Evolutionary conservation across 2,797 vertebrate species (phyloP).

Genomic region (Leptoclinus maculatus): DNA sequence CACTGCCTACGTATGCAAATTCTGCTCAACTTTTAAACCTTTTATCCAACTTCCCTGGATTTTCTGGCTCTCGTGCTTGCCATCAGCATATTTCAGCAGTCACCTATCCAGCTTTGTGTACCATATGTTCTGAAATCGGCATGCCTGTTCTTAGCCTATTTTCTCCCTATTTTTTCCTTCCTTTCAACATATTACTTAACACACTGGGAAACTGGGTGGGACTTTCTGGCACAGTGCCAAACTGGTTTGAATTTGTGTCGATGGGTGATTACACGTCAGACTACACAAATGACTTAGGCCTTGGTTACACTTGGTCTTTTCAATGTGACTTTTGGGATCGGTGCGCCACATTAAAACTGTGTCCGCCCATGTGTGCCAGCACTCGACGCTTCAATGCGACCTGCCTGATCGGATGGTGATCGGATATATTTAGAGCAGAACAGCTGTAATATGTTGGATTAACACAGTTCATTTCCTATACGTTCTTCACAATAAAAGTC

Average conservation of each 20-base stretch:
- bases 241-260: background rate
- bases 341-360: background rate
- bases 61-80: conserved; percentile 44
- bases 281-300: background rate
- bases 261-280: background rate
- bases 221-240: background rate
- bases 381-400: too few relatives aligned
- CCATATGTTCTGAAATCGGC: conserved; percentile 48
- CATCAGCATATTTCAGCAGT: conserved; percentile 62
- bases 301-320: background rate
- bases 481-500: too few relatives aligned
- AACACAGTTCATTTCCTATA: too few relatives aligned
- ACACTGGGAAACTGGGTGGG: background rate
- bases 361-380: too few relatives aligned
- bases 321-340: background rate
- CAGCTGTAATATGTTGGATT: too few relatives aligned
- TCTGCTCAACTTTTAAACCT: conserved; percentile 67
- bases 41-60: conserved; percentile 66
- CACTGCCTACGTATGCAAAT: conserved; percentile 70
- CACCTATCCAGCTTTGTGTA: conserved; percentile 53
- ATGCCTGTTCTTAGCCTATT: conserved; percentile 25
- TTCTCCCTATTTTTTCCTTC: background rate
- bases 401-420: too few relatives aligned
- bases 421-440: too few relatives aligned
- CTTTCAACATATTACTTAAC: background rate